phyloP scores from a whole-genome alignment of 2,888 invertebrate species.

The Spisula subtruncata region DNA sequence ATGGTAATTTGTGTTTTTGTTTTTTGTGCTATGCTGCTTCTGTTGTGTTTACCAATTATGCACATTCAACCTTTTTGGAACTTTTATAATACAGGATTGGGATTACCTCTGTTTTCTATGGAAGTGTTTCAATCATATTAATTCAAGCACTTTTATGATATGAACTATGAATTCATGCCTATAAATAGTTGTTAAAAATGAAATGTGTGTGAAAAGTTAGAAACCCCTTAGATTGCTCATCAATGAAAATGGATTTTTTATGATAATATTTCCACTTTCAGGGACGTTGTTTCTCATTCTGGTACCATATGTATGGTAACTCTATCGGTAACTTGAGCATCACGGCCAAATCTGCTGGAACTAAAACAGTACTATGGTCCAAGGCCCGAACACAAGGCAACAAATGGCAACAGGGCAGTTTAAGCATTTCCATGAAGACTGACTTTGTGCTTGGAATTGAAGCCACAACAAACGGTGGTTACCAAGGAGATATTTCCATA shows the following conservation, averaged over 20 bases:
- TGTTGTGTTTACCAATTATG: too few species aligned
- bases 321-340: slow-evolving; percentile 79
- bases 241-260: background rate
- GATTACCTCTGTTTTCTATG: too few species aligned
- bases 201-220: too few species aligned
- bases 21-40: too few species aligned
- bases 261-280: slow-evolving; percentile 34
- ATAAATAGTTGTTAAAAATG: too few species aligned
- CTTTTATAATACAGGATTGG: too few species aligned
- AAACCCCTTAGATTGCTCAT: too few species aligned
- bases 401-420: slow-evolving; percentile 80
- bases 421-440: slow-evolving; percentile 76
- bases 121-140: too few species aligned
- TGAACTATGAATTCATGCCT: too few species aligned
- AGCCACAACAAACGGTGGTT: slow-evolving; percentile 74
- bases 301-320: slow-evolving; percentile 85
- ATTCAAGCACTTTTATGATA: too few species aligned
- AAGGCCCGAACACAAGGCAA: slow-evolving; percentile 79
- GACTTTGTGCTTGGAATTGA: slow-evolving; percentile 83
- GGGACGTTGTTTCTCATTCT: slow-evolving; percentile 82
- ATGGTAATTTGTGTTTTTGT: too few species aligned
- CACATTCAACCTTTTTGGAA: too few species aligned
- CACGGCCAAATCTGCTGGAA: slow-evolving; percentile 67
- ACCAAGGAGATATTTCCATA: slow-evolving; percentile 81
- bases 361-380: slow-evolving; percentile 72